These are phyloP conservation scores for Bombyx mori DNA, from an alignment of 1,140 invertebrate species.

Conservation along the genomic window DNA sequence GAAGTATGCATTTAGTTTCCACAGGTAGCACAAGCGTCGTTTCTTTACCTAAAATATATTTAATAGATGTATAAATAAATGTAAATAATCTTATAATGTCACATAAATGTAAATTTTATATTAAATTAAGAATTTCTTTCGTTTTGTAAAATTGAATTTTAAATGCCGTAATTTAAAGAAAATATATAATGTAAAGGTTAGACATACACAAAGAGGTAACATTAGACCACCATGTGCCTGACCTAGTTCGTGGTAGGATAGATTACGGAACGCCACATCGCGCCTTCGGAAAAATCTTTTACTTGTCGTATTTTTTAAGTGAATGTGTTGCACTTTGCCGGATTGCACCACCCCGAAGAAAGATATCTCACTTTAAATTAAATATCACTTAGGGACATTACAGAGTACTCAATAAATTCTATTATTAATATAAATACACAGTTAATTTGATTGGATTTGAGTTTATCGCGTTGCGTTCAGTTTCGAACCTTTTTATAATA, in stretches of 20 bases:
- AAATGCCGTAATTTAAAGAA: not conserved
- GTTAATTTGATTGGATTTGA: not conserved
- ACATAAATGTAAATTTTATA: not conserved
- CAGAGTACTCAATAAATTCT: not conserved
- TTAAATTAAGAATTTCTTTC: not conserved
- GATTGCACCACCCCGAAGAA: not conserved
- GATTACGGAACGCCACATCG: slow-evolving; percentile 28
- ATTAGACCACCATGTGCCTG: slow-evolving; percentile 58
- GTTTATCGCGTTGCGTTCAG: not conserved
- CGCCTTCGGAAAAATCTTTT: slow-evolving; percentile 18
- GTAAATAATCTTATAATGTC: not conserved
- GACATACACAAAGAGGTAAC: too few relatives aligned
- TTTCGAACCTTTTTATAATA: too few relatives aligned
- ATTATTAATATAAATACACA: not conserved
- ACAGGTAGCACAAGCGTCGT: slow-evolving; percentile 34
- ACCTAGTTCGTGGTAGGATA: slow-evolving; percentile 30
- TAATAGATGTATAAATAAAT: not conserved
- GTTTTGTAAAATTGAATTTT: not conserved
- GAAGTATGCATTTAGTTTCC: slow-evolving; percentile 51
- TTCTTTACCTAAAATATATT: slow-evolving; percentile 6
- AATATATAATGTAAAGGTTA: not conserved
- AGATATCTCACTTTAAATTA: not conserved
- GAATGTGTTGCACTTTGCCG: not conserved
- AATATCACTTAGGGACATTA: not conserved
- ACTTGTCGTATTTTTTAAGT: not conserved